A percentile compares a stretch with the other conserved stretches of the same genome.
These are phyloP conservation scores for Phyllopteryx taeniolatus DNA, from an alignment of 2,113 vertebrate genomes.

Conservation along the genomic window DNA sequence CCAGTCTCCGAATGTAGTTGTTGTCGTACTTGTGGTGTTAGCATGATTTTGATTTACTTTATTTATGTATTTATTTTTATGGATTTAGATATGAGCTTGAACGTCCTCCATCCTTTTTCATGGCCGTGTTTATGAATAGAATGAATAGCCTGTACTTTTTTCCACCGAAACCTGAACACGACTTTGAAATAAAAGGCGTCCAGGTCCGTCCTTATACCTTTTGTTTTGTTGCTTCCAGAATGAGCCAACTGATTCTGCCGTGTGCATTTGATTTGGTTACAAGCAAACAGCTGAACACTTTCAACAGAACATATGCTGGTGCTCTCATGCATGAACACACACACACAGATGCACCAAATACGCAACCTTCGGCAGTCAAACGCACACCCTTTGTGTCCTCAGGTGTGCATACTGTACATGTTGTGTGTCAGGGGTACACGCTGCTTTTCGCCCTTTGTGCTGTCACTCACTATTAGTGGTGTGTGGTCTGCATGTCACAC, in stretches of 20 bases:
- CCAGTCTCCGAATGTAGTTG: neutral
- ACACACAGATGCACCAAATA: conserved; percentile 26
- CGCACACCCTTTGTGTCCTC: conserved; percentile 53
- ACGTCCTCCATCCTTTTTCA: neutral
- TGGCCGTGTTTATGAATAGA: conserved; percentile 1
- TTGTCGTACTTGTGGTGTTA: neutral
- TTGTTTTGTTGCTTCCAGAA: conserved; percentile 24
- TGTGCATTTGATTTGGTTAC: conserved; percentile 33
- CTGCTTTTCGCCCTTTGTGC: conserved; percentile 72
- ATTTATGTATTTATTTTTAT: neutral
- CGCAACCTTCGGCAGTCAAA: conserved; percentile 42
- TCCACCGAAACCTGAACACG: neutral
- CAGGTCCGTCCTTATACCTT: neutral
- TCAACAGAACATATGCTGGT: conserved; percentile 56
- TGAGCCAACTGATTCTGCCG: conserved; percentile 32
- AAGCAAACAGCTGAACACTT: conserved; percentile 59
- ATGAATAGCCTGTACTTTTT: neutral
- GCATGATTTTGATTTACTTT: neutral
- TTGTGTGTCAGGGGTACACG: conserved; percentile 35
- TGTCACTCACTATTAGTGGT: conserved; percentile 79
- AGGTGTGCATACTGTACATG: conserved; percentile 40
- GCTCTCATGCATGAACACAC: conserved; percentile 52
- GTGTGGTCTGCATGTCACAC: conserved; percentile 74
- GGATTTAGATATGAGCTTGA: neutral
- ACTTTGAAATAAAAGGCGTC: neutral